Conservation (phyloP, 2,888 invertebrate genomes). For the Monopis laevigella region DNA sequence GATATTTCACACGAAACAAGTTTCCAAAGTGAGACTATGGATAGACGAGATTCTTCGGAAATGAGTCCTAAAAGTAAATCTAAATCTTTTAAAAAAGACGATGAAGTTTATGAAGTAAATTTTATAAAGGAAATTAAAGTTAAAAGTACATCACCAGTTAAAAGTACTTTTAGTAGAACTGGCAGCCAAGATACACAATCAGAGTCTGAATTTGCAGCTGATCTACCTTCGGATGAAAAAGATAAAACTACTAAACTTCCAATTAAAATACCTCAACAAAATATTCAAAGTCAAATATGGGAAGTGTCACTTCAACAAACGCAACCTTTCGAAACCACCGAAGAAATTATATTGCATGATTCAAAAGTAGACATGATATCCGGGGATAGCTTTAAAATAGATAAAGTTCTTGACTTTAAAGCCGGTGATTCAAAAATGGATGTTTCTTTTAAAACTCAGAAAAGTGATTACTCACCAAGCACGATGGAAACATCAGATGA, state of each 20-base stretch:
- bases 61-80: slow-evolving; percentile 55
- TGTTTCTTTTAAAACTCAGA: slow-evolving; percentile 30
- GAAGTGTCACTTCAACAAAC: slow-evolving; percentile 51
- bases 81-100: slow-evolving; percentile 56
- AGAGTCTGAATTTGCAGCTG: slow-evolving; percentile 62
- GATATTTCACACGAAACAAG: slow-evolving; percentile 58
- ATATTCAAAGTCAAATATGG: slow-evolving; percentile 56
- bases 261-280: slow-evolving; percentile 50
- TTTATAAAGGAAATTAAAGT: slow-evolving; percentile 65
- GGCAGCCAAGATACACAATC: slow-evolving; percentile 67
- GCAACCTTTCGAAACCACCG: slow-evolving; percentile 44
- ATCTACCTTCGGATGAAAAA: slow-evolving; percentile 55
- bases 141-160: slow-evolving; percentile 52
- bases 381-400: too few relatives aligned
- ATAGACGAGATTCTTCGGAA: slow-evolving; percentile 48
- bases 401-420: slow-evolving; percentile 30
- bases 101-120: slow-evolving; percentile 59
- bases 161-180: slow-evolving; percentile 58
- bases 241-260: slow-evolving; percentile 46
- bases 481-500: slow-evolving; percentile 51
- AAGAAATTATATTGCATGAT: too few relatives aligned
- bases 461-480: slow-evolving; percentile 49
- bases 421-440: slow-evolving; percentile 35
- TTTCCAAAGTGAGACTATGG: slow-evolving; percentile 50
- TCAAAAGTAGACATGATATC: too few relatives aligned